Percentiles rank a stretch among this genome's conserved stretches.
Evolutionary conservation across 1,140 invertebrate genomes (phyloP).

Genomic region (Homarus americanus): DNA sequence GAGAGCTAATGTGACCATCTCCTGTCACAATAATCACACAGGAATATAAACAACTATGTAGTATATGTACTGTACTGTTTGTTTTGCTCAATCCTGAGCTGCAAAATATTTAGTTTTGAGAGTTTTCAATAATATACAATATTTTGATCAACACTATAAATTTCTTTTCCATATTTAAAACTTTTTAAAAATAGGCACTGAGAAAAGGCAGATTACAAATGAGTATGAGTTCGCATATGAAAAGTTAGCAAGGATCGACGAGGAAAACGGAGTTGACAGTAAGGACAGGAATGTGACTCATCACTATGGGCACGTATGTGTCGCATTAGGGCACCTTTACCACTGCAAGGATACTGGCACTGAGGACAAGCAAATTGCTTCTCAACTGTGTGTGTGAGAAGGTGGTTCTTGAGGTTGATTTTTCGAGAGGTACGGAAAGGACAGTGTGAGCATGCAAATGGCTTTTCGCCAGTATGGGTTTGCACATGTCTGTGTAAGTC

Average conservation of each 20-base stretch:
- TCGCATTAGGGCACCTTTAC: conserved; percentile 38
- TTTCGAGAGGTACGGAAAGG: conserved; percentile 46
- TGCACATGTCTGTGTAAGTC: conserved; percentile 53
- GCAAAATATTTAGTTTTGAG: too few relatives aligned
- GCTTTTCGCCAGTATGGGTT: conserved; percentile 44
- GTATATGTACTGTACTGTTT: too few relatives aligned
- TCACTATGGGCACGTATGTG: conserved; percentile 34
- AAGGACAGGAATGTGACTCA: conserved; percentile 25
- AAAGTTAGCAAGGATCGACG: conserved; percentile 14
- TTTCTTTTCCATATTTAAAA: background rate
- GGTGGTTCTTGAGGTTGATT: conserved; percentile 45
- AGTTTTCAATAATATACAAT: too few relatives aligned
- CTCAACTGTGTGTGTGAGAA: conserved; percentile 25
- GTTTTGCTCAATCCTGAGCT: too few relatives aligned
- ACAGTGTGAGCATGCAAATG: conserved; percentile 41
- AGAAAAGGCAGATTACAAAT: background rate
- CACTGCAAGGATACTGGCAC: conserved; percentile 23
- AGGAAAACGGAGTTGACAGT: conserved; percentile 33
- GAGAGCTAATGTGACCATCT: too few relatives aligned
- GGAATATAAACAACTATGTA: too few relatives aligned
- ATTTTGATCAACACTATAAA: background rate
- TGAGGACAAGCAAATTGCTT: conserved; percentile 26
- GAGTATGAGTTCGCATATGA: conserved; percentile 26
- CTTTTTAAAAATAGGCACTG: background rate
- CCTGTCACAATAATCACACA: too few relatives aligned